Conservation (phyloP, 2,888 invertebrate species). For the Encarsia formosa region DNA sequence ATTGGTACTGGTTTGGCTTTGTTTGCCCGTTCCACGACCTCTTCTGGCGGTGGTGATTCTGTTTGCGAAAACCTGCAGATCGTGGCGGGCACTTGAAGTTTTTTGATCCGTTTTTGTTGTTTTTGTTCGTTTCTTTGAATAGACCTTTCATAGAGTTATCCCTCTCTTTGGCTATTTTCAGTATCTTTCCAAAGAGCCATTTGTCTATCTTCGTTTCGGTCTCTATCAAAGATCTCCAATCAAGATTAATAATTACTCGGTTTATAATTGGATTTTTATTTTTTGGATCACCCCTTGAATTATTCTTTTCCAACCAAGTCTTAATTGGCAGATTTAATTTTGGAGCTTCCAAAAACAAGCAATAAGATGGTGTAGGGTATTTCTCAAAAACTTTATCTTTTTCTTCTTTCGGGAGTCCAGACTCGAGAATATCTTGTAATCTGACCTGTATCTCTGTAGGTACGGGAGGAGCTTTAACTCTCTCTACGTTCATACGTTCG, state of each 20-base stretch:
- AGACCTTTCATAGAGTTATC: neutral
- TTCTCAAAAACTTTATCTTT: conserved; percentile 2
- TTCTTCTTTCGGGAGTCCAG: conserved; percentile 2
- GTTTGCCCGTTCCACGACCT: neutral
- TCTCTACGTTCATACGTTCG: too few relatives aligned
- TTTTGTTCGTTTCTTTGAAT: neutral
- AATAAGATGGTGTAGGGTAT: too few relatives aligned
- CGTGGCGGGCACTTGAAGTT: neutral
- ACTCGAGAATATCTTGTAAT: conserved; percentile 3
- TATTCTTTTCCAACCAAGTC: too few relatives aligned
- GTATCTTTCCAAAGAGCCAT: neutral
- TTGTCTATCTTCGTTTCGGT: neutral
- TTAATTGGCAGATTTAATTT: too few relatives aligned
- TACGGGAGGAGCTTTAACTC: too few relatives aligned
- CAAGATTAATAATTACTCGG: too few relatives aligned
- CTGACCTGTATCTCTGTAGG: too few relatives aligned
- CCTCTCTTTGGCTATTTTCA: neutral
- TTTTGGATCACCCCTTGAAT: too few relatives aligned
- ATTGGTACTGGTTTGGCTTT: neutral
- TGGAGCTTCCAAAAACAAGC: too few relatives aligned
- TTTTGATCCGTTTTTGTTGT: neutral
- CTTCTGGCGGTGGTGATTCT: neutral
- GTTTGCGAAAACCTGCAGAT: too few relatives aligned
- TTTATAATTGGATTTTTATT: too few relatives aligned
- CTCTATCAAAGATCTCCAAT: too few relatives aligned